Evolutionary conservation across 2,888 invertebrate genomes (phyloP), one percentile per base, ranked within the genome.

Genomic region (Clistopyga incitator): DNA sequence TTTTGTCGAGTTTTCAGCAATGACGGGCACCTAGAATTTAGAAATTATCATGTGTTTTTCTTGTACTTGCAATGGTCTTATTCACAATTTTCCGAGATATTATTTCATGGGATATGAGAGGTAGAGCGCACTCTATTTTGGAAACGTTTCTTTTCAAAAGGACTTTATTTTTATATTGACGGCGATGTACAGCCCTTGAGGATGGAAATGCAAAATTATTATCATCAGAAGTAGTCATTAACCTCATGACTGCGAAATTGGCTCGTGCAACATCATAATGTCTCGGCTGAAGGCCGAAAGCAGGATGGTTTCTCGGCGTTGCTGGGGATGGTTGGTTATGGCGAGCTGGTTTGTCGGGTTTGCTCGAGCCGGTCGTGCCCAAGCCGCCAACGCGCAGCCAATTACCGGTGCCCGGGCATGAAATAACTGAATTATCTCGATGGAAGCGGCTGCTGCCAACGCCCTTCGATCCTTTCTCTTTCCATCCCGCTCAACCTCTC

Each of bases 341-440:
- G 79, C 79, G 78, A 78, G 84, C 81, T 81, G 82, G 84, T 86
- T 86, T 82, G 84, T 76, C 78, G 81, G 80, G 84, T 80, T 80
- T 64, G 75, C 68, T 71, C 82, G 67, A 78, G 72, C 78, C 82
- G 86, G 87, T 85, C 85, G 87, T 83, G 87, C 87, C 87, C 86
- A 86, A 86, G 88, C 88, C 86, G 86, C 86, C 89, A 90, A 88
- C 88, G 87, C 91, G 90, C 89, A 91, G 90, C 92, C 92, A 92
- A 92, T 92, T 92, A 92, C 91, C 90, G 91, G 91, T 92, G 88
- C 89, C 90, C 88, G 90, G 90, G 91, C 90, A 92, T 90, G 91
- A 91, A 91, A 92, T 92, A 92, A 92, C 92, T 91, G 89, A 90
- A 91, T 92, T 92, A 92, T 92, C 91, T 92, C 89, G 88, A 89